phyloP scores from a whole-genome alignment of 2,113 vertebrate species.

The Crotalus tigris region DNA sequence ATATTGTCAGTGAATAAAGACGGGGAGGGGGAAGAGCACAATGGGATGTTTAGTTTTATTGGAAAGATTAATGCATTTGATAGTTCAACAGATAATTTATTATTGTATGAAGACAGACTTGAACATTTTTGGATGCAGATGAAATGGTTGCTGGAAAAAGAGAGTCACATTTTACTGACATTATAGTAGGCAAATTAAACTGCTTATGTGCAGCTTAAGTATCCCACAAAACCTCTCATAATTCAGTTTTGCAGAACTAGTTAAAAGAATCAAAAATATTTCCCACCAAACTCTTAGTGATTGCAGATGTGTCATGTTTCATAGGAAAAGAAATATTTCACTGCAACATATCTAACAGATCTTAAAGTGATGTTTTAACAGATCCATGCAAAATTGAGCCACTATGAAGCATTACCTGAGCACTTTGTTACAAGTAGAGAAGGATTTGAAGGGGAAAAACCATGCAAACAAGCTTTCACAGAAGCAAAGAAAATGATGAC shows the following conservation, averaged over 20 bases:
- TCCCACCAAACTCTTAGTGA: not conserved
- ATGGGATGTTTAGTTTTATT: not conserved
- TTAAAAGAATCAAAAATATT: not conserved
- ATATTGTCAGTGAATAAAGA: not conserved
- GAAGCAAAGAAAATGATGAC: not conserved
- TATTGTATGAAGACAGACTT: not conserved
- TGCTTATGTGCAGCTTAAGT: not conserved
- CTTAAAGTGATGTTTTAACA: not conserved
- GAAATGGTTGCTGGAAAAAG: not conserved
- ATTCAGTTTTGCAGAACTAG: not conserved
- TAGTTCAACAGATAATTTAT: not conserved
- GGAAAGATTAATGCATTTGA: not conserved
- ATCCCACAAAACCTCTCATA: not conserved
- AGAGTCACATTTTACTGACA: not conserved
- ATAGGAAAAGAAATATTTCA: not conserved
- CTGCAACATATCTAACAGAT: not conserved
- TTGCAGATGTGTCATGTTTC: not conserved
- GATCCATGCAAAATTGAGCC: not conserved
- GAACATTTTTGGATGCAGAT: not conserved
- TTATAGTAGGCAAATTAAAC: not conserved
- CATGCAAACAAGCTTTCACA: not conserved
- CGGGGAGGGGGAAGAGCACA: not conserved
- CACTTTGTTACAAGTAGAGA: not conserved
- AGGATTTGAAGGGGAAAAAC: not conserved
- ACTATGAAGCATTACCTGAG: not conserved